Conservation (phyloP, 2,797 vertebrate genomes). For the Meriones psammophilus region DNA sequence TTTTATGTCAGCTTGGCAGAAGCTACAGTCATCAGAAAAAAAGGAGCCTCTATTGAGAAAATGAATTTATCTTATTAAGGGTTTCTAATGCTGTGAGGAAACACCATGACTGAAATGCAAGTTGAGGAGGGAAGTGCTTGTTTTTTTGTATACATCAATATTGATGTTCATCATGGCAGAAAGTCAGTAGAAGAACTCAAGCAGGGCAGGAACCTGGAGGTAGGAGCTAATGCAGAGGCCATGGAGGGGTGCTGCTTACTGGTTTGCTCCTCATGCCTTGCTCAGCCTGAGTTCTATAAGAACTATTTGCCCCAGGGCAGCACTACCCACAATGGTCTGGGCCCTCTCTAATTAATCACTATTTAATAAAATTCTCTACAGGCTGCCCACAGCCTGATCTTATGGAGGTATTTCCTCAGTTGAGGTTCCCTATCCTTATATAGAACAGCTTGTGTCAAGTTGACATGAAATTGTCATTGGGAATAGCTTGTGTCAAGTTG, state of each 20-base stretch:
- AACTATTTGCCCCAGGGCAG: neutral
- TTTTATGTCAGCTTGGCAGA: neutral
- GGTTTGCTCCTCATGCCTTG: neutral
- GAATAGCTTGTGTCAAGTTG: neutral
- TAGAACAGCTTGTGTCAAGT: neutral
- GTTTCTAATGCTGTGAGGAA: neutral
- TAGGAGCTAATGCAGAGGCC: neutral
- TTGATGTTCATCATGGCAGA: neutral
- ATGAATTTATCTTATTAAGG: neutral
- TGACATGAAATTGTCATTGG: neutral
- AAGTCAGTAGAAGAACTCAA: neutral
- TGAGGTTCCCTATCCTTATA: neutral
- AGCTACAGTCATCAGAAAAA: neutral
- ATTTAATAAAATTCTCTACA: neutral
- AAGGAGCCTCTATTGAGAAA: neutral
- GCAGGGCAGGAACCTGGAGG: neutral
- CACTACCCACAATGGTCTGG: neutral
- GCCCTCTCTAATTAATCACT: neutral
- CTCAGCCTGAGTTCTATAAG: neutral
- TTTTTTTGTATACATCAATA: neutral
- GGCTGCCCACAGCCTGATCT: neutral
- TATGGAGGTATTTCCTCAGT: neutral
- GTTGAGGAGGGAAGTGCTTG: neutral
- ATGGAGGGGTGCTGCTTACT: neutral
- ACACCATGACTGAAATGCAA: neutral